phyloP scores from a whole-genome alignment of 2,113 vertebrate species.

The Ardeotis arabs region DNA sequence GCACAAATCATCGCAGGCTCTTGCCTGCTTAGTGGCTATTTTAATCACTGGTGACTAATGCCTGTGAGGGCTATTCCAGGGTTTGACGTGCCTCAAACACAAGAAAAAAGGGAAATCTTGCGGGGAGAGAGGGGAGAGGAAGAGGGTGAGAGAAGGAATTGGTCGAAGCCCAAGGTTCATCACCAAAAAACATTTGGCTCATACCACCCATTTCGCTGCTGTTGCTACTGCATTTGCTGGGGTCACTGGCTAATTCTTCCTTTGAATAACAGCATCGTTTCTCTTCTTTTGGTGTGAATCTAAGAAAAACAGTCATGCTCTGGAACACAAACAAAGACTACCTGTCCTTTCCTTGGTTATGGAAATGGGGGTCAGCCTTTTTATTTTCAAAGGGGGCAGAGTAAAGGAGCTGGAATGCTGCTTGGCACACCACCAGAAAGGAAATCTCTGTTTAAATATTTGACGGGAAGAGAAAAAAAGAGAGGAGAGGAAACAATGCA shows the following conservation, averaged over 20 bases:
- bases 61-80: constrained; percentile 67
- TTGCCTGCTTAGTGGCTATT: constrained; percentile 63
- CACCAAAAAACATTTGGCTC: not conserved
- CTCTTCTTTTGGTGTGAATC: constrained; percentile 32
- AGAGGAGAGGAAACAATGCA: constrained; percentile 19
- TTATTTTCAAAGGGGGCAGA: constrained; percentile 45
- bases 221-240: not conserved
- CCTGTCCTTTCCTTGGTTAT: constrained; percentile 64
- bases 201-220: not conserved
- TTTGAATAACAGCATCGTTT: constrained; percentile 44
- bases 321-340: constrained; percentile 62
- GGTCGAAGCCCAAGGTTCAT: constrained; percentile 22
- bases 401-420: constrained; percentile 50
- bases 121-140: not conserved
- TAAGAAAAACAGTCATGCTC: constrained; percentile 58
- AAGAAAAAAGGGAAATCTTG: constrained; percentile 46
- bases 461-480: constrained; percentile 18
- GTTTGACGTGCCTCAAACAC: constrained; percentile 53
- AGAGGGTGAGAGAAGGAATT: not conserved
- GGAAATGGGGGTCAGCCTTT: constrained; percentile 62
- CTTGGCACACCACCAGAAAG: constrained; percentile 59
- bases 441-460: constrained; percentile 66
- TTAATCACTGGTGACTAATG: constrained; percentile 66
- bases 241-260: constrained; percentile 42
- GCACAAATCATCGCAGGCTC: constrained; percentile 54